Evolutionary conservation across 2,113 vertebrate species (phyloP), one percentile per base, ranked within the genome.

Genomic region (Ramphastos sulfuratus): DNA sequence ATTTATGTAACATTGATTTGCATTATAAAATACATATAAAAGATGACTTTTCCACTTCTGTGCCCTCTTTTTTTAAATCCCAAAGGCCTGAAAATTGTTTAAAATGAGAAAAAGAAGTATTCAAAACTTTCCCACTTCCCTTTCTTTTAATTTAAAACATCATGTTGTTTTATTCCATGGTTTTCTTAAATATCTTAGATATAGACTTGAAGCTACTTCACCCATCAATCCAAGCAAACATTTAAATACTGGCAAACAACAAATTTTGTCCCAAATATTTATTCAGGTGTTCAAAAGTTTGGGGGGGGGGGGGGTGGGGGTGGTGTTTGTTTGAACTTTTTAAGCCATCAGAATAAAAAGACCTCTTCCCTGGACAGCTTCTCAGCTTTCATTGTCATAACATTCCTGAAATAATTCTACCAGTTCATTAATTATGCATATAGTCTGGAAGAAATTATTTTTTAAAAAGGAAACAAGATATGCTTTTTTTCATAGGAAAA

Each of bases 231-330:
- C 17, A 33, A 88, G 24, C 27, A 75, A 84, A 52, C 59, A 76
- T 21, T 21, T 81, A 73, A 20, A 33, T 15, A 63, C 64, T 67
- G 30, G 33, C 35, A 91, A 90, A 85, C 6, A 61, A 33, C 17
- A 88, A 54, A 42, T 87, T 71, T 83, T 67, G 31, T 54, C 52
- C 23, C 31, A 80, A 67, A 52, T 93, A 89, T 92, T 95, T 91
- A 87, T 83, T 83, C 61, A 92, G 79, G 69, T 95, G 75, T 67
- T 85, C n/a, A 76, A 93, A 93, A 84, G n/a, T 23, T 24, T 23
- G 10, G 25, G 17, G 11, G 1, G 3, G 56, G 16, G 12, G 25
- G 17, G 9, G 1, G 3, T 7, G 37, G 37, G 37, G 7, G 37
- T 37, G 14, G 18, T 46, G 44, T 52, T 92, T 90, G 31, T 63